Evolutionary conservation across 2,888 invertebrate genomes (phyloP), one percentile per base, ranked within the genome.

Genomic region (Andricus quercusramuli): DNA sequence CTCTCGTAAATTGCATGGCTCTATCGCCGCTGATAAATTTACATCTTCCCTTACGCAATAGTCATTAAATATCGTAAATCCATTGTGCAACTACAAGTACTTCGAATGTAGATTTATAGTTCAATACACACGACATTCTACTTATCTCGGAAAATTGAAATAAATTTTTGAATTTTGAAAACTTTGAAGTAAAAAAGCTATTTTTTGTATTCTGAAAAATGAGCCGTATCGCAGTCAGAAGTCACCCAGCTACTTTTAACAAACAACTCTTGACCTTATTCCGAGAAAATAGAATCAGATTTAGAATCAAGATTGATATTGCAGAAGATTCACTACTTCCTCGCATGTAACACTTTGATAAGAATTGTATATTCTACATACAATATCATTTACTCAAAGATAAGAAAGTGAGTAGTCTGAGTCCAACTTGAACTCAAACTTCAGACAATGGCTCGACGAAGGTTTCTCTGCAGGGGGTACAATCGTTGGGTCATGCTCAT

Each of bases 401-500:
- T 20, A 70, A 51, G 32, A 32, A 9, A 70, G 20, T 20, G 32
- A 74, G 20, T 56, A 32, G n/a, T 32, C 56, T 74, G 32, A 56
- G 32, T 74, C 74, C 56, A 74, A 56, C 74, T 74, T 74, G 74
- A 74, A 74, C 74, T 74, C 25, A 29, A 6, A 64, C 29, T 64
- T 25, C 56, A 74, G 56, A 32, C 56, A 56, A 56, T 74, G 56
- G 74, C 32, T 44, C n/a, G 66, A 44, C 29, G 29, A 67, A 76
- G 77, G 77, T 80, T 79, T 79, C 81, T 84, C 82, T 76, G 80
- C 83, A 78, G 78, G 80, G 80, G 83, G 82, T 80, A 79, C 70
- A 79, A 74, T 74, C 44, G 56, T 59, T 56, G n/a, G 56, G 74
- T 74, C 74, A 56, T n/a, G 74, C 74, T 74, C 74, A 56, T 74